Conservation (phyloP, 2,888 invertebrate genomes). For the Limnephilus rhombicus region DNA sequence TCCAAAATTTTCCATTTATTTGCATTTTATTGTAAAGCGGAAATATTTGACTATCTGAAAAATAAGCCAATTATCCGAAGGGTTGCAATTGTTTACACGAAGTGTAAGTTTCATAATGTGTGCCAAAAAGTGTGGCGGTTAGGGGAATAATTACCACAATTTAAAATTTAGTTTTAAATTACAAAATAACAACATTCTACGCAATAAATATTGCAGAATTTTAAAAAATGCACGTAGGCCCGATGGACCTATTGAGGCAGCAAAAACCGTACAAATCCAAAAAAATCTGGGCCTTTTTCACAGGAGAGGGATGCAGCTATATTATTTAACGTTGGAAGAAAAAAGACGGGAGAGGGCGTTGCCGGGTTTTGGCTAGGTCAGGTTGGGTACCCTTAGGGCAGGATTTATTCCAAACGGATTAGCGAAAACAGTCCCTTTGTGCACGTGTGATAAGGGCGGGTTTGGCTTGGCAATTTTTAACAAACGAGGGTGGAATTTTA, state of each 20-base stretch:
- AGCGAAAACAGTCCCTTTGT: conserved; percentile 21
- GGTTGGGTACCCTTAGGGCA: conserved; percentile 42
- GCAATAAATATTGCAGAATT: not conserved
- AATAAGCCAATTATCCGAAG: too few species aligned
- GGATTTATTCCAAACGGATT: not conserved
- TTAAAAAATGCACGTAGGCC: not conserved
- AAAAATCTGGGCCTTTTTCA: conserved; percentile 1
- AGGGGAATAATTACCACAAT: too few species aligned
- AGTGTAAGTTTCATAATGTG: too few species aligned
- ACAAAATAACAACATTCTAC: not conserved
- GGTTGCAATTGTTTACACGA: too few species aligned
- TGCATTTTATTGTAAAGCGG: too few species aligned
- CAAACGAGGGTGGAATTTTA: not conserved
- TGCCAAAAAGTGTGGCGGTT: too few species aligned
- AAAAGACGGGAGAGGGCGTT: conserved; percentile 48
- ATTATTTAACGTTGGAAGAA: not conserved
- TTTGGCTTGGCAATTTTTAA: not conserved
- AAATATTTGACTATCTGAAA: too few species aligned
- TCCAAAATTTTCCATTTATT: too few species aligned
- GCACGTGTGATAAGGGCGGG: conserved; percentile 2
- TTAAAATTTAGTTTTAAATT: too few species aligned
- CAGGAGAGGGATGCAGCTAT: not conserved
- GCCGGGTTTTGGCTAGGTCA: conserved; percentile 49
- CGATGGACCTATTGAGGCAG: not conserved
- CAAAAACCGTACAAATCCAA: not conserved